These are phyloP conservation scores for Neria commutata DNA, from an alignment of 2,888 invertebrate species.

Conservation along the genomic window DNA sequence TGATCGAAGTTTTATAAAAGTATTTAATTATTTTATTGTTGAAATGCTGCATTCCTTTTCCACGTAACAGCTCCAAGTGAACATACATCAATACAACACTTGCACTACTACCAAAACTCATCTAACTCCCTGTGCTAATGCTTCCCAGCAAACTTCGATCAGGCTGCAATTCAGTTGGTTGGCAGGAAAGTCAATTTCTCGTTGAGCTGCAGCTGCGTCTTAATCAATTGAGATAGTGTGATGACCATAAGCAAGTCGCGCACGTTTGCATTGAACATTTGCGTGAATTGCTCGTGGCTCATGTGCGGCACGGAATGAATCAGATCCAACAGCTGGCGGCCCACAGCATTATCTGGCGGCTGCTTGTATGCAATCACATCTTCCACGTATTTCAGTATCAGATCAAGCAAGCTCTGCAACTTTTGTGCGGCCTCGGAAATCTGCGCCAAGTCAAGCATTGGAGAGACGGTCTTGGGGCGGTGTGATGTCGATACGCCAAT, in stretches of 20 bases:
- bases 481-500: slow-evolving; percentile 66
- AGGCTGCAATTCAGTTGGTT: slow-evolving; percentile 64
- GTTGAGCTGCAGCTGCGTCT: slow-evolving; percentile 94
- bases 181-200: slow-evolving; percentile 91
- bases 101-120: too few relatives aligned
- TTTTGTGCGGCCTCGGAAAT: slow-evolving; percentile 85
- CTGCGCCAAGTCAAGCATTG: slow-evolving; percentile 76
- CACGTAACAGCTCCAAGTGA: too few relatives aligned
- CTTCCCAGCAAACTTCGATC: too few relatives aligned
- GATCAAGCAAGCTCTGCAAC: slow-evolving; percentile 77
- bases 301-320: slow-evolving; percentile 92
- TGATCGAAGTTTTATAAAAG: background rate
- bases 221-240: slow-evolving; percentile 92
- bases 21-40: slow-evolving; percentile 1
- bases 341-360: slow-evolving; percentile 83
- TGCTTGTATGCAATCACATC: slow-evolving; percentile 84
- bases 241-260: slow-evolving; percentile 98
- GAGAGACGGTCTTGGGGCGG: slow-evolving; percentile 70
- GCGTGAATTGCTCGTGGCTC: slow-evolving; percentile 86
- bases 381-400: slow-evolving; percentile 85
- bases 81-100: too few relatives aligned
- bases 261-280: slow-evolving; percentile 94
- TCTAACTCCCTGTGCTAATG: too few relatives aligned
- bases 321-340: slow-evolving; percentile 87
- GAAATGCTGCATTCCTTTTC: too few relatives aligned